Evolutionary conservation across 1,140 invertebrate genomes (phyloP).

Genomic region (Neotoxoptera formosana): DNA sequence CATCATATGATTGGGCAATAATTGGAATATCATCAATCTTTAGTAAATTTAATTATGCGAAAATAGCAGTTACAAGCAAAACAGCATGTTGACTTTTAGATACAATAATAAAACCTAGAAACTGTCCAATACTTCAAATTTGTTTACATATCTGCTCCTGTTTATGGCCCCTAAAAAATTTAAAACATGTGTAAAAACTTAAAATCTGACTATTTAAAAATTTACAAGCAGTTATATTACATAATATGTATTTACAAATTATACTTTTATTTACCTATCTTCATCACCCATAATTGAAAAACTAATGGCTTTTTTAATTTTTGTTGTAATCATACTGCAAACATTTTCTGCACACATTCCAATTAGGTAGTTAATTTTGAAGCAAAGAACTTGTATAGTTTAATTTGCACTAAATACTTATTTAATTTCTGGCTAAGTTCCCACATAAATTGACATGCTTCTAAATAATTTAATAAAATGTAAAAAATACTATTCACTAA

Average conservation of each 20-base stretch:
- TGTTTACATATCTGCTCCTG: not conserved
- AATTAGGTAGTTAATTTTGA: not conserved
- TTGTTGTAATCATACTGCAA: not conserved
- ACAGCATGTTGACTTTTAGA: not conserved
- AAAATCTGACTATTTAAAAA: not conserved
- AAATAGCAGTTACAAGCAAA: not conserved
- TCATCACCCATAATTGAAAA: not conserved
- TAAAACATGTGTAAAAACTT: not conserved
- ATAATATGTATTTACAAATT: not conserved
- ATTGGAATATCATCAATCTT: not conserved
- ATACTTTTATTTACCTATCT: not conserved
- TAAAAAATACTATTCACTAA: not conserved
- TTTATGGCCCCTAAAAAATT: not conserved
- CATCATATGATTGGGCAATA: slow-evolving; percentile 10
- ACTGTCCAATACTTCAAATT: not conserved
- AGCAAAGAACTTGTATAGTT: not conserved
- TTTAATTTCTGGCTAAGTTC: not conserved
- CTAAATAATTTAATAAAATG: not conserved
- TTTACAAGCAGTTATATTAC: not conserved
- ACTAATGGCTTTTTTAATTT: not conserved
- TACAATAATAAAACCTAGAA: not conserved
- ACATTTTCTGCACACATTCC: not conserved
- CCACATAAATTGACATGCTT: not conserved
- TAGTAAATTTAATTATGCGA: not conserved
- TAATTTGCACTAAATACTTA: not conserved